A percentile compares a stretch with the other conserved stretches of the same genome.
Evolutionary conservation across 2,797 vertebrate genomes (phyloP).

Genomic region (Valencia hispanica): DNA sequence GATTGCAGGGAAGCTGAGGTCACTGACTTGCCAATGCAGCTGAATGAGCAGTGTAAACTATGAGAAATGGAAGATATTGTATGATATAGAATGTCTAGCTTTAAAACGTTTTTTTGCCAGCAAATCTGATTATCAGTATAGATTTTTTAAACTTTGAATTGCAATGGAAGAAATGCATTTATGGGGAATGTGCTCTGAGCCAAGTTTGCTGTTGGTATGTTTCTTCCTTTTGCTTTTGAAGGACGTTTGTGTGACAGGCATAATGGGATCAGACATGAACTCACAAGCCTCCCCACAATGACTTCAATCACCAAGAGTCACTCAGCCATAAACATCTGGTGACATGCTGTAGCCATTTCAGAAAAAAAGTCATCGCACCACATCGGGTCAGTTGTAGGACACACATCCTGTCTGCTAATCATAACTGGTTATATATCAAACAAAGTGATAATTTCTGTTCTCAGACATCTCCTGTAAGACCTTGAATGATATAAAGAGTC

Average conservation of each 20-base stretch:
- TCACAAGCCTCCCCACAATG: slow-evolving; percentile 68
- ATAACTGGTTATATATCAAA: slow-evolving; percentile 1
- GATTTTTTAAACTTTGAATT: not conserved
- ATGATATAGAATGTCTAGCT: slow-evolving; percentile 3
- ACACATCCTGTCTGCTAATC: slow-evolving; percentile 17
- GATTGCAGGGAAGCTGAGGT: slow-evolving; percentile 26
- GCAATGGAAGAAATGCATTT: not conserved
- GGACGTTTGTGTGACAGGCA: slow-evolving; percentile 58
- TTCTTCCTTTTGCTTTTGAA: slow-evolving; percentile 39
- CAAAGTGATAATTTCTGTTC: slow-evolving; percentile 9
- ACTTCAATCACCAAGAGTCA: slow-evolving; percentile 63
- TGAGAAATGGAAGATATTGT: slow-evolving; percentile 28
- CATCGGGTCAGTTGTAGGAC: slow-evolving; percentile 46
- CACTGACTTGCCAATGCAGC: slow-evolving; percentile 43
- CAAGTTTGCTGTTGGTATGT: slow-evolving; percentile 15
- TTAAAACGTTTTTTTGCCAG: not conserved
- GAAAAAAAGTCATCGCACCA: slow-evolving; percentile 40
- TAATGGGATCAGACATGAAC: slow-evolving; percentile 62
- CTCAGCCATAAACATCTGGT: slow-evolving; percentile 58
- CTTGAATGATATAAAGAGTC: not conserved
- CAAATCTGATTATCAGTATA: not conserved
- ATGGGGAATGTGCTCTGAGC: not conserved
- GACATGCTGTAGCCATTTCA: slow-evolving; percentile 49
- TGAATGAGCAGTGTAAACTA: slow-evolving; percentile 28
- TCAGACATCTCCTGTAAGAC: slow-evolving; percentile 7